Evolutionary conservation across 2,113 vertebrate species (phyloP), one percentile per base, ranked within the genome.

Genomic region (Rhipidura dahli): DNA sequence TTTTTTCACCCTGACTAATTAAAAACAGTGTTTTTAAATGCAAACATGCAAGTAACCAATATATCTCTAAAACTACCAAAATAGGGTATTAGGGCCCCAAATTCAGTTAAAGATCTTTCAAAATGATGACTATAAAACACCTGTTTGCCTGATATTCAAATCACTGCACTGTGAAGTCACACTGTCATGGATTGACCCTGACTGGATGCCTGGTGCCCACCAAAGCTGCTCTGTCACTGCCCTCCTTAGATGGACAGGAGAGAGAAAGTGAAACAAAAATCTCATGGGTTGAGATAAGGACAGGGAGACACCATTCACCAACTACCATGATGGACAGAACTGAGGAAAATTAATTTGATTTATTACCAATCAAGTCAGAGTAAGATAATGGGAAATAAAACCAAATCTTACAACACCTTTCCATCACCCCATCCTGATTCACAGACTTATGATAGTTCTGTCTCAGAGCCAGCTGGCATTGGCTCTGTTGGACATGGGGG

Each of bases 381-480:
- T n/a, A 63, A 13, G 19, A 54, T 47, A 70, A 47, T 30, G 40
- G 63, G 30, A 79, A 79, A 54, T 20, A 35, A 63, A 70, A 11
- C 2, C 24, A 24, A 79, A 40, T 47, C n/a, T 54, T 78, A 28
- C 9, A 39, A 10, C 8, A 40, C 37, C 9, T 63, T 63, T 47
- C 13, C 24, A 16, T 39, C 7, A 12, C 9, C 6, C 10, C 16
- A n/a, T 45, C 4, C 16, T n/a, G n/a, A n/a, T 69, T 61, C 40
- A 47, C 30, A 54, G 24, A 31, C 16, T 40, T 65, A 20, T 39
- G 40, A 44, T 13, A 10, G 5, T 6, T 72, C 45, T 17, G 8
- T 26, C 45, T 27, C 0, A 0, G 20, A 83, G 35, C 30, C 2
- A 2, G 5, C 37, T 64, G 50, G 4, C 37, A 7, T 35, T 70